A percentile compares a stretch with the other conserved stretches of the same genome.
Conservation (phyloP, 2,888 invertebrate species). For the Mimumesa dahlbomi region DNA sequence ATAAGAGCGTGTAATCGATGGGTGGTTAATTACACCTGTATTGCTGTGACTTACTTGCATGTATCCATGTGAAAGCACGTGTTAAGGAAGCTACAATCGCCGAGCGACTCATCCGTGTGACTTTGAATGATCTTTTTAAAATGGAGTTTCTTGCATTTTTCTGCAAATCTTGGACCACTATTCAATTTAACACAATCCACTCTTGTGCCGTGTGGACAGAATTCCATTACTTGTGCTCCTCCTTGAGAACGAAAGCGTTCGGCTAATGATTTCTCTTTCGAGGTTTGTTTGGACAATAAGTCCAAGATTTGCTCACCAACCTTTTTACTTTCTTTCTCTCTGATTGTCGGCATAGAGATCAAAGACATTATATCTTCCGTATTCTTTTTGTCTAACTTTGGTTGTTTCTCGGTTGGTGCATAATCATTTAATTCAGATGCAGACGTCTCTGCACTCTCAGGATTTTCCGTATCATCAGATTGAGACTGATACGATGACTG, state of each 20-base stretch:
- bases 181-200: conserved; percentile 87
- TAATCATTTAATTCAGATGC: conserved; percentile 72
- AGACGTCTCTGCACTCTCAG: conserved; percentile 69
- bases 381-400: conserved; percentile 73
- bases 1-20: too few species aligned
- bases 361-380: conserved; percentile 85
- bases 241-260: conserved; percentile 98
- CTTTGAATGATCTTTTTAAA: conserved; percentile 98
- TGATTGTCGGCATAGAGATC: conserved; percentile 94
- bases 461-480: conserved; percentile 68
- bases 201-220: conserved; percentile 97
- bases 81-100: conserved; percentile 98
- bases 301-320: conserved; percentile 97
- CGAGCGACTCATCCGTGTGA: conserved; percentile 96
- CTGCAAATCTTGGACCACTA: conserved; percentile 78
- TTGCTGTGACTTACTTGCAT: conserved; percentile 87
- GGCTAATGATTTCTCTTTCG: conserved; percentile 96
- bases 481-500: conserved; percentile 67
- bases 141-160: conserved; percentile 93
- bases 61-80: conserved; percentile 99
- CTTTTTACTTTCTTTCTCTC: conserved; percentile 97
- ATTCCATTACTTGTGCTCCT: conserved; percentile 95
- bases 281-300: conserved; percentile 95
- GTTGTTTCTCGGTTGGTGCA: conserved; percentile 71
- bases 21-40: background rate